Conservation (phyloP, 2,113 vertebrate genomes). For the Gallinago jamesoni region DNA sequence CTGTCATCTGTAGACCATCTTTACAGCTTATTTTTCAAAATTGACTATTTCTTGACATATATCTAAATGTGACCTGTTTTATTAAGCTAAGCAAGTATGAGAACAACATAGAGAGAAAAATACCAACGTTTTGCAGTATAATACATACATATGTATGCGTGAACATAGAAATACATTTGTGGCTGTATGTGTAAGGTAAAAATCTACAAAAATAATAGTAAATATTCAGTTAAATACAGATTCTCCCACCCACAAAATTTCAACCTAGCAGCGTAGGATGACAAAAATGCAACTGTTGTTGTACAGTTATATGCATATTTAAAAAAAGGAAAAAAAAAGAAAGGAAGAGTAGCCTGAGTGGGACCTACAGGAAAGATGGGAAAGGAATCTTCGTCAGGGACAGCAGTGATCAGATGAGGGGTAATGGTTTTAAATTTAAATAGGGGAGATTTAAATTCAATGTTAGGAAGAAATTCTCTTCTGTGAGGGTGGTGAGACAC, state of each 20-base stretch:
- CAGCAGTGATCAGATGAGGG: no score
- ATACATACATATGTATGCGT: not conserved
- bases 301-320: not conserved
- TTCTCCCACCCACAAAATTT: not conserved
- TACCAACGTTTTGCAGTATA: not conserved
- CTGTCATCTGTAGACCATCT: not conserved
- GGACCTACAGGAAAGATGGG: no score
- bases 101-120: not conserved
- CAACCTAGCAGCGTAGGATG: not conserved
- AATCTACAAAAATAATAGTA: not conserved
- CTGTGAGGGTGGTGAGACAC: no score
- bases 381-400: no score
- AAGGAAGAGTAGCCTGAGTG: not conserved
- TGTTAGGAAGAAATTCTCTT: no score
- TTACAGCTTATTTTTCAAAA: not conserved
- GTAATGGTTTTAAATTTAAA: no score
- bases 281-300: not conserved
- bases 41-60: not conserved
- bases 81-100: not conserved
- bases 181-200: not conserved
- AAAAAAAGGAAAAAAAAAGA: no score
- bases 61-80: not conserved
- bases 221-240: not conserved
- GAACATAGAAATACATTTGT: not conserved
- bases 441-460: no score